Percentiles rank a stretch among this genome's conserved stretches.
Evolutionary conservation across 2,113 vertebrate genomes (phyloP).

Genomic region (Tympanuchus pallidicinctus): DNA sequence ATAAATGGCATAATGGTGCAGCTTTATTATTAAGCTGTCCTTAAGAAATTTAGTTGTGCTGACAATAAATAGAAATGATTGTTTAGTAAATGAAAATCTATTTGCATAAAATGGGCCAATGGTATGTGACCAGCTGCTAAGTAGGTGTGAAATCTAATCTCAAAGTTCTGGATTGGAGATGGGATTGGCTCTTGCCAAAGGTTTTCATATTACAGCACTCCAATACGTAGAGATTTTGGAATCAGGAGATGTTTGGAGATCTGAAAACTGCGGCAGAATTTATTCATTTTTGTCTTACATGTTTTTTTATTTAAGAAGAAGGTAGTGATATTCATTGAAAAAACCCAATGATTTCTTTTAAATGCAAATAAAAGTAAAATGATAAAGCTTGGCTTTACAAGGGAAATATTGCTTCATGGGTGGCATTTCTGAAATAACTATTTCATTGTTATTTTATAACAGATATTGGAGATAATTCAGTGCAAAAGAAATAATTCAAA

Average conservation of each 20-base stretch:
- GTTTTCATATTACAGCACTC: background rate
- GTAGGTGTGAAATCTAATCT: slow-evolving; percentile 22
- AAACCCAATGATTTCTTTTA: background rate
- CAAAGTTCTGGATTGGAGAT: background rate
- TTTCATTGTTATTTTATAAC: background rate
- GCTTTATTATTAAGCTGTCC: slow-evolving; percentile 34
- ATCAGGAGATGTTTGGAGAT: background rate
- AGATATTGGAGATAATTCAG: background rate
- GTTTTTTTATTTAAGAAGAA: background rate
- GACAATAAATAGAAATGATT: slow-evolving; percentile 43
- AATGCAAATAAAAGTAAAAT: background rate
- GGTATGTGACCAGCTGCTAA: slow-evolving; percentile 14
- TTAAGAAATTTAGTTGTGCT: slow-evolving; percentile 46
- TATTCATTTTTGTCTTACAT: background rate
- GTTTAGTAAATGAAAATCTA: slow-evolving; percentile 20
- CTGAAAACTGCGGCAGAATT: background rate
- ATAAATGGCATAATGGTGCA: slow-evolving; percentile 28
- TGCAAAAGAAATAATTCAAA: background rate
- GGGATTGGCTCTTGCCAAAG: background rate
- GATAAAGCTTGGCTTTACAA: background rate
- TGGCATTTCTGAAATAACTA: background rate
- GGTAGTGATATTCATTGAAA: background rate
- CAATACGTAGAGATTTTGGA: background rate
- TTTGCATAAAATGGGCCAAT: slow-evolving; percentile 36
- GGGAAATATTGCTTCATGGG: background rate